A percentile compares a stretch with the other conserved stretches of the same genome.
Conservation (phyloP, 2,797 vertebrate species). For the Siniperca obscura region DNA sequence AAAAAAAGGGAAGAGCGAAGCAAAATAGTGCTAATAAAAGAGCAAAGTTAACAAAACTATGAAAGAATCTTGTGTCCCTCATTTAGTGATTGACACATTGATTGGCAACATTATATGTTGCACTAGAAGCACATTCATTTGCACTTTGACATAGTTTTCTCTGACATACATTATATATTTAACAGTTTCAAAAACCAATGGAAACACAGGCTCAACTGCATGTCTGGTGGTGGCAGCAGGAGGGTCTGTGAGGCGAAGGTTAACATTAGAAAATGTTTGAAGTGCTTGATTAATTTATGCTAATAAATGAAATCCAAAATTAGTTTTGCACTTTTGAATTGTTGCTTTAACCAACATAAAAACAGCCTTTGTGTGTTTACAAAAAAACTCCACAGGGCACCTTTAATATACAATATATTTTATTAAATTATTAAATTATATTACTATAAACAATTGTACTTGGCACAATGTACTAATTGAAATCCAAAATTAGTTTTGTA, state of each 20-base stretch:
- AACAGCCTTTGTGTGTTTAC: too few relatives aligned
- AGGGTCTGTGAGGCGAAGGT: not conserved
- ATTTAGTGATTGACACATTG: not conserved
- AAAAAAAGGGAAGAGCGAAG: not conserved
- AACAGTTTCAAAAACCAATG: not conserved
- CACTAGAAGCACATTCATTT: not conserved
- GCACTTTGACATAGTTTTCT: not conserved
- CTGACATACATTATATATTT: not conserved
- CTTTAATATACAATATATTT: too few relatives aligned
- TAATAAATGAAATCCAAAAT: not conserved
- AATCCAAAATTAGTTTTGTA: not conserved
- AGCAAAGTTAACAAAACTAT: conserved; percentile 8
- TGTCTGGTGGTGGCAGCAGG: not conserved
- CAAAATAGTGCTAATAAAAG: not conserved
- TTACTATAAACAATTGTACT: too few relatives aligned
- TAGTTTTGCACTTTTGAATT: not conserved
- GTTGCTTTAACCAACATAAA: not conserved
- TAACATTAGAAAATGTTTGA: not conserved
- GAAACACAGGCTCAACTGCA: not conserved
- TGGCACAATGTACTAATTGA: not conserved
- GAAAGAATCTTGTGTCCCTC: not conserved
- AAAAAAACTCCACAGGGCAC: too few relatives aligned
- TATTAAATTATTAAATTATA: too few relatives aligned
- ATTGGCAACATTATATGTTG: too few relatives aligned
- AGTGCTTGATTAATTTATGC: not conserved